phyloP scores from a whole-genome alignment of 2,113 vertebrate genomes.

The Otis tarda region DNA sequence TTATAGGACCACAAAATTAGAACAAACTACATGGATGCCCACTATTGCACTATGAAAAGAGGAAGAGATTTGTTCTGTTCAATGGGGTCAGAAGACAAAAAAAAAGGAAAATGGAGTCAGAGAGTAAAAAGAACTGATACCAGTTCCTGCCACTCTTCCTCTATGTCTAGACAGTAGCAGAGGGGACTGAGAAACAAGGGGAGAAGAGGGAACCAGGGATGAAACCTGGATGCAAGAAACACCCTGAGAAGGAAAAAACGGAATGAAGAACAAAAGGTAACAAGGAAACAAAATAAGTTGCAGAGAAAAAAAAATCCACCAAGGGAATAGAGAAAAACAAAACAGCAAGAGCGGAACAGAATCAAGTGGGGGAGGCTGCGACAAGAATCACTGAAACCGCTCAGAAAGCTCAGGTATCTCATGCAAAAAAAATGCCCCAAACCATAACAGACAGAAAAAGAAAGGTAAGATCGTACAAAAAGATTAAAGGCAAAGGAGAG shows the following conservation, averaged over 20 bases:
- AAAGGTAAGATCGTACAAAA: background rate
- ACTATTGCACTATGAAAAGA: background rate
- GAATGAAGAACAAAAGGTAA: background rate
- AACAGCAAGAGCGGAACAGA: background rate
- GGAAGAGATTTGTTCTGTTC: background rate
- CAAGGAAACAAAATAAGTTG: background rate
- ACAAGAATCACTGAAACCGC: background rate
- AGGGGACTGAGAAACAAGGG: background rate
- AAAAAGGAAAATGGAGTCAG: background rate
- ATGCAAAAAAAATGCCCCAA: background rate
- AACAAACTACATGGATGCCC: background rate
- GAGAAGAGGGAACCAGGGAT: background rate
- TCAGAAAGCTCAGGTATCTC: background rate
- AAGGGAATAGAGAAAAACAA: background rate
- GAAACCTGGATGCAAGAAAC: background rate
- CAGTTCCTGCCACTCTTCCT: background rate
- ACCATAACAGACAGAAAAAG: background rate
- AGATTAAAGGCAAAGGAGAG: background rate
- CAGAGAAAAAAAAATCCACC: background rate
- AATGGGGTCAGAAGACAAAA: background rate
- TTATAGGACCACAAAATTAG: background rate
- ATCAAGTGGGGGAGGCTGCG: background rate
- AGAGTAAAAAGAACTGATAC: background rate
- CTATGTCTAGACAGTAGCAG: background rate
- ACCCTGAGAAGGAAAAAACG: background rate